Evolutionary conservation across 2,797 vertebrate genomes (phyloP).

Genomic region (Melanogrammus aeglefinus): DNA sequence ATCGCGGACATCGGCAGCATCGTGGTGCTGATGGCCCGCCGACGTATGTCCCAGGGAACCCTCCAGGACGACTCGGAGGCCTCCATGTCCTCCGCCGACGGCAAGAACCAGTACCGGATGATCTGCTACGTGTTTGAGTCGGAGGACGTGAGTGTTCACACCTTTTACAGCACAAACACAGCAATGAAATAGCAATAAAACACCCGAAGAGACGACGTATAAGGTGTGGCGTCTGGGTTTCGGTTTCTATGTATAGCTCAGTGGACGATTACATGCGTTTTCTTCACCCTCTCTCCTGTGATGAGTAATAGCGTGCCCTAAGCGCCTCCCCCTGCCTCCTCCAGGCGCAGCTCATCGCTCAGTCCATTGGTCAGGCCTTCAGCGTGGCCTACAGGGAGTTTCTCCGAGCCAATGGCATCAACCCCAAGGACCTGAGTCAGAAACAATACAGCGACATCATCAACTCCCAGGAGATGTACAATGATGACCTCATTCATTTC

Average conservation of each 20-base stretch:
- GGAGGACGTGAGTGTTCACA: conserved; percentile 70
- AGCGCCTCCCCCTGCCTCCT: conserved; percentile 36
- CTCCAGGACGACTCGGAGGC: conserved; percentile 90
- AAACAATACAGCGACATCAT: conserved; percentile 99
- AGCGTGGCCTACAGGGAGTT: conserved; percentile 98
- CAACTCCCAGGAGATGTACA: conserved; percentile 89
- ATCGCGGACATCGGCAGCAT: conserved; percentile 96
- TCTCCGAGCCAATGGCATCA: conserved; percentile 94
- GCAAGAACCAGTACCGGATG: conserved; percentile 94
- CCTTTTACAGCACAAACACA: background rate
- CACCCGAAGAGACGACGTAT: background rate
- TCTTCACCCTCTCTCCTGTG: conserved; percentile 11
- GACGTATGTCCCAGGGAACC: conserved; percentile 84
- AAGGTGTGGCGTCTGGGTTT: conserved; percentile 26
- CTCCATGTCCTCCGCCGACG: conserved; percentile 78
- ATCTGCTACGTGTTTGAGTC: conserved; percentile 88
- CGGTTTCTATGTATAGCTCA: background rate
- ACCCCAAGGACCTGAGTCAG: conserved; percentile 96
- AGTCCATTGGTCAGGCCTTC: conserved; percentile 98
- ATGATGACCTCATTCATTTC: conserved; percentile 80
- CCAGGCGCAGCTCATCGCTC: conserved; percentile 95
- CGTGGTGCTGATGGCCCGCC: conserved; percentile 93
- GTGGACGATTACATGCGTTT: background rate
- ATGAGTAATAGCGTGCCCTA: conserved; percentile 46
- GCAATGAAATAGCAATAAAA: background rate